Percentiles rank a stretch among this genome's conserved stretches.
Evolutionary conservation across 2,888 invertebrate species (phyloP).

Genomic region (Teinopalpus imperialis): DNA sequence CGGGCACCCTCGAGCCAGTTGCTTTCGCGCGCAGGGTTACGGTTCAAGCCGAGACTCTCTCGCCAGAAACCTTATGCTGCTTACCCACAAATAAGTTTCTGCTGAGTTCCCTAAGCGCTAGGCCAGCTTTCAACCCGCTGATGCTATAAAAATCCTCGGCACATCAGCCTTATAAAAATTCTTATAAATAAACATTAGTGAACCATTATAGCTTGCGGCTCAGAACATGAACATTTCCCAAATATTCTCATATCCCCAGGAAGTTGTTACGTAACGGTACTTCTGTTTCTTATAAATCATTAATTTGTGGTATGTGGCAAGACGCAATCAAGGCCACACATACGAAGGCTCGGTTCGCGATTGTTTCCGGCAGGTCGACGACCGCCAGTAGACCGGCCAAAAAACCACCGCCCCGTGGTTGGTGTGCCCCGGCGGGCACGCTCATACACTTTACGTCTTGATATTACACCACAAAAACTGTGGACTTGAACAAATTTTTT

Average conservation of each 20-base stretch:
- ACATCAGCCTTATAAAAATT: no score
- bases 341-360: conserved; percentile 34
- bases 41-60: no score
- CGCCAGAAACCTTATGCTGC: no score
- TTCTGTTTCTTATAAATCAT: conserved; percentile 1
- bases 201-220: no score
- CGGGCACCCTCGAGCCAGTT: no score
- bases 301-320: conserved; percentile 12
- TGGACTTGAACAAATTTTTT: conserved; percentile 40
- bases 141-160: no score
- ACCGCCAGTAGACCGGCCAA: conserved; percentile 52
- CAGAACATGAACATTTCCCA: no score
- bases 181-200: no score
- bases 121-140: no score
- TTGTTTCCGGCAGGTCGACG: conserved; percentile 57
- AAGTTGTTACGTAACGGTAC: not conserved
- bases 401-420: conserved; percentile 44
- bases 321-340: conserved; percentile 24
- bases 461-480: conserved; percentile 31
- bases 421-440: conserved; percentile 39
- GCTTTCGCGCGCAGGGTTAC: no score
- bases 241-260: not conserved
- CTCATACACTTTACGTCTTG: conserved; percentile 40
- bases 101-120: no score
- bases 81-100: no score